phyloP scores from a whole-genome alignment of 2,888 invertebrate species.

The Terebella lapidaria region DNA sequence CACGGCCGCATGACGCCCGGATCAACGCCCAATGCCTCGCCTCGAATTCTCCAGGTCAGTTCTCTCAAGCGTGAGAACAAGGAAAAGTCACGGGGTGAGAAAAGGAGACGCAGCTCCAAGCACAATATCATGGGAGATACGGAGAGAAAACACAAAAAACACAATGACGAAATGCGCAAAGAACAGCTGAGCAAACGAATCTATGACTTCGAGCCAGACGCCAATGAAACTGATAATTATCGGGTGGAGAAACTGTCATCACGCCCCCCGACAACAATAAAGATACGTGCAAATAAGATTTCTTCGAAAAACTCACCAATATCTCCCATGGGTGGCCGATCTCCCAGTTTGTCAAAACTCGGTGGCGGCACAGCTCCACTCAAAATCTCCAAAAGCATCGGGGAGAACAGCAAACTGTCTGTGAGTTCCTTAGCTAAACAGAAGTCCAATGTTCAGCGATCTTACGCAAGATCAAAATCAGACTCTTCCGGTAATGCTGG shows the following conservation, averaged over 20 bases:
- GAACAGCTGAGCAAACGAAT: slow-evolving; percentile 7
- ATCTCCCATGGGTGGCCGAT: not conserved
- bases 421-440: not conserved
- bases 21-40: not conserved
- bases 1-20: not conserved
- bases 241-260: not conserved
- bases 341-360: not conserved
- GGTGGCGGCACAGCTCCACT: not conserved
- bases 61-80: not conserved
- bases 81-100: slow-evolving; percentile 1
- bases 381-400: not conserved
- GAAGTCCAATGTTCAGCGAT: not conserved
- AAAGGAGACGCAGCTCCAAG: slow-evolving; percentile 3
- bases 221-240: slow-evolving; percentile 2
- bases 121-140: not conserved
- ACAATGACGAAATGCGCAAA: not conserved
- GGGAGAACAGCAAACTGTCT: not conserved
- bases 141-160: not conserved
- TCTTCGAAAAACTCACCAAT: not conserved
- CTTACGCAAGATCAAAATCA: slow-evolving; percentile 9
- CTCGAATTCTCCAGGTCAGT: not conserved
- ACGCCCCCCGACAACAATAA: slow-evolving; percentile 13
- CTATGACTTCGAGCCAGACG: slow-evolving; percentile 14
- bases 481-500: slow-evolving; percentile 6
- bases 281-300: slow-evolving; percentile 6